Conservation (phyloP, 1,140 invertebrate genomes). For the Samia ricini region DNA sequence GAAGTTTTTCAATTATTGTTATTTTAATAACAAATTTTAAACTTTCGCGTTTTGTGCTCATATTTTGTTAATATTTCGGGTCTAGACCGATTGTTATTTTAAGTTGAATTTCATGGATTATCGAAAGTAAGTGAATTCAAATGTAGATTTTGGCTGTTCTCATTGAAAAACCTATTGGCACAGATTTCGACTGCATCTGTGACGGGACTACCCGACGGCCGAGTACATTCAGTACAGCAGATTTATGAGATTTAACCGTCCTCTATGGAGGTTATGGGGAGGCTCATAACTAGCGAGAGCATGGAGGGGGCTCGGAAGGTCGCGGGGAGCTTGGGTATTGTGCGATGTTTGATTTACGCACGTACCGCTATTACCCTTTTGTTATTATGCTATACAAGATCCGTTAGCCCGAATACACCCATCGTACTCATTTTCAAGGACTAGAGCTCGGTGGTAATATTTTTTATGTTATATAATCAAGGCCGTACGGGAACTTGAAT, state of each 20-base stretch:
- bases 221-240: constrained; percentile 59
- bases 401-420: constrained; percentile 47
- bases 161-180: constrained; percentile 58
- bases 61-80: no score
- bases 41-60: no score
- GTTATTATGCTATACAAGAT: constrained; percentile 61
- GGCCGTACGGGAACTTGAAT: no score
- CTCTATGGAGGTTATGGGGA: constrained; percentile 43
- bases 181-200: constrained; percentile 45
- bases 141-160: constrained; percentile 21
- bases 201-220: constrained; percentile 42
- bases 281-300: constrained; percentile 35
- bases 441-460: not conserved
- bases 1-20: no score
- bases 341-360: constrained; percentile 74
- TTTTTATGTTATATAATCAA: not conserved
- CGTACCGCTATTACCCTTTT: constrained; percentile 73
- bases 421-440: constrained; percentile 32
- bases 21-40: no score
- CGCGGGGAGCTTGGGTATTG: constrained; percentile 66
- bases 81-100: no score
- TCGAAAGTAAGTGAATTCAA: constrained; percentile 36
- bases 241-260: constrained; percentile 60
- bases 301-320: constrained; percentile 39
- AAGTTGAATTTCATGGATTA: no score